These are phyloP conservation scores for Pediacus dermestoides DNA, from an alignment of 2,888 invertebrate genomes.

Conservation along the genomic window DNA sequence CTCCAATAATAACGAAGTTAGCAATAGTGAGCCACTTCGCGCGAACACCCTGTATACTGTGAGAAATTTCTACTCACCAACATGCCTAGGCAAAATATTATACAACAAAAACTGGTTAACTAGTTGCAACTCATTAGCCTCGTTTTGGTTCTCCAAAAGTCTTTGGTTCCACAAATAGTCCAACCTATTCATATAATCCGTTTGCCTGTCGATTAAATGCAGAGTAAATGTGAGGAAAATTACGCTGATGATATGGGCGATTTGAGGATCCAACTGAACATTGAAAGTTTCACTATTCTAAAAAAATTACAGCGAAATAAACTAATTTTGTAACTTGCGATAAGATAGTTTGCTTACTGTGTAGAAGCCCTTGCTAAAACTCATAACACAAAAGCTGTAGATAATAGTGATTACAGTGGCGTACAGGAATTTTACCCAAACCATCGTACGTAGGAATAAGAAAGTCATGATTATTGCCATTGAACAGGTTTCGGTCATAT, in stretches of 20 bases:
- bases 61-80: constrained; percentile 68
- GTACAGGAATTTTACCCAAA: constrained; percentile 73
- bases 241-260: constrained; percentile 72
- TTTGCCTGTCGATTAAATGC: constrained; percentile 82
- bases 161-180: constrained; percentile 78
- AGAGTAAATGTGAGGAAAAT: constrained; percentile 71
- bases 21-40: no score
- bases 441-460: constrained; percentile 80
- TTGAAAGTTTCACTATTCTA: constrained; percentile 66
- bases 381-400: constrained; percentile 68
- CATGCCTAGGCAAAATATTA: constrained; percentile 90
- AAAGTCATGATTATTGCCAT: constrained; percentile 68
- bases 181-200: constrained; percentile 83
- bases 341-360: constrained; percentile 42
- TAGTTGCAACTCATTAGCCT: constrained; percentile 79
- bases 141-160: constrained; percentile 73
- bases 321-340: neutral
- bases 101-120: constrained; percentile 85
- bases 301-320: constrained; percentile 36
- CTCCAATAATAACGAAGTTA: no score
- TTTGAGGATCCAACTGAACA: constrained; percentile 62
- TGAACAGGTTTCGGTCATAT: constrained; percentile 69
- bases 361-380: constrained; percentile 53
- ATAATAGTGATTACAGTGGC: constrained; percentile 62
- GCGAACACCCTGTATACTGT: no score